Percentiles rank a stretch among this genome's conserved stretches.
Evolutionary conservation across 2,888 invertebrate species (phyloP).

Genomic region (Neuroscelio doddi): DNA sequence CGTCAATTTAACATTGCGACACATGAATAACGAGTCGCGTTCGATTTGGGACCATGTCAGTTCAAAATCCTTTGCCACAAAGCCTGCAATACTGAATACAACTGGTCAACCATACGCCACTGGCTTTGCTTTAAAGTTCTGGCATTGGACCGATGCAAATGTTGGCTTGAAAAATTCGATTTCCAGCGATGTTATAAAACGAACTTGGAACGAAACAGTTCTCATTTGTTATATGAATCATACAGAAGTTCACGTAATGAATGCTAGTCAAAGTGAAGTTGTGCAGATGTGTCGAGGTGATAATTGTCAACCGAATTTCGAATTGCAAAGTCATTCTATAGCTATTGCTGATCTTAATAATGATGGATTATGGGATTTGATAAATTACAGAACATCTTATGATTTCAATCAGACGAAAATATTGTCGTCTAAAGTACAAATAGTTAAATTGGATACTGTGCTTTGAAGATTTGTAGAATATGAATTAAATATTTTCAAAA

Average conservation of each 20-base stretch:
- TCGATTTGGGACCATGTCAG: slow-evolving; percentile 77
- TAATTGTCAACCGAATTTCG: slow-evolving; percentile 83
- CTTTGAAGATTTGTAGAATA: slow-evolving; percentile 39
- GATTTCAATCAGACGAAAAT: slow-evolving; percentile 45
- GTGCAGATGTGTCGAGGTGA: slow-evolving; percentile 79
- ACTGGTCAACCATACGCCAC: slow-evolving; percentile 75
- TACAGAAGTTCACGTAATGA: slow-evolving; percentile 82
- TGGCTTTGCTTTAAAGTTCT: slow-evolving; percentile 87
- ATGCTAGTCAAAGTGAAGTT: slow-evolving; percentile 85
- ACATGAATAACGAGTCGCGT: slow-evolving; percentile 74
- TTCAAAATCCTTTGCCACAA: slow-evolving; percentile 81
- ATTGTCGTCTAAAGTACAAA: slow-evolving; percentile 63
- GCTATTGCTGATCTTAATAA: slow-evolving; percentile 80
- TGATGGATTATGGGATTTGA: slow-evolving; percentile 84
- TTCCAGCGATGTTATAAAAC: slow-evolving; percentile 45
- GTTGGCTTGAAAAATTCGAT: slow-evolving; percentile 53
- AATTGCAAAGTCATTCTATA: slow-evolving; percentile 81
- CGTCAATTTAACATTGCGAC: slow-evolving; percentile 72
- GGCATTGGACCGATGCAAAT: slow-evolving; percentile 80
- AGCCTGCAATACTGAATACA: slow-evolving; percentile 77
- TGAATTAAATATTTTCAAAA: too few species aligned
- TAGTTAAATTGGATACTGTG: slow-evolving; percentile 61
- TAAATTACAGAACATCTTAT: slow-evolving; percentile 76
- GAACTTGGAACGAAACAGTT: slow-evolving; percentile 79
- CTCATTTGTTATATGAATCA: slow-evolving; percentile 86